A percentile compares a stretch with the other conserved stretches of the same genome.
phyloP scores from a whole-genome alignment of 2,888 invertebrate genomes.

The Tachystola acroxantha region DNA sequence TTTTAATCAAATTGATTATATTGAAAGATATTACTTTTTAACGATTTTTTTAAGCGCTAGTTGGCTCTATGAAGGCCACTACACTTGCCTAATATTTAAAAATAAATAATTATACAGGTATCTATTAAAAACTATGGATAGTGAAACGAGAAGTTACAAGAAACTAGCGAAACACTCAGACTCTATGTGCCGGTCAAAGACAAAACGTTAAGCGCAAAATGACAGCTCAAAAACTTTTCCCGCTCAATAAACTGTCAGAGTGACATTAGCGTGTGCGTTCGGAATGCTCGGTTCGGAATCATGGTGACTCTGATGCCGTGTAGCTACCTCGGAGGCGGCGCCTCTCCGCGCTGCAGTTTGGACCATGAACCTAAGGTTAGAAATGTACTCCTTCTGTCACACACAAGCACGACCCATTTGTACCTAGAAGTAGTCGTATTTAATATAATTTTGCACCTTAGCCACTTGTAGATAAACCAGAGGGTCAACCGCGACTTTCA shows the following conservation, averaged over 20 bases:
- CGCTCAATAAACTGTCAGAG: conserved; percentile 63
- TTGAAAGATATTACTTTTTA: no score
- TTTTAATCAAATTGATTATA: no score
- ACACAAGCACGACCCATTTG: no score
- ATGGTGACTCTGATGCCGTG: conserved; percentile 84
- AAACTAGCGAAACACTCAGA: conserved; percentile 25
- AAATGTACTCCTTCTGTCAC: no score
- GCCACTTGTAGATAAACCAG: no score
- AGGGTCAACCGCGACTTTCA: no score
- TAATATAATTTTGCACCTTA: no score
- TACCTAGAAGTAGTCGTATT: no score
- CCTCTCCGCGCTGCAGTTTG: conserved; percentile 73
- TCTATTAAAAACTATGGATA: conserved; percentile 36
- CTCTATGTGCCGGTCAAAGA: conserved; percentile 40
- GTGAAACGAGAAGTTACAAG: conserved; percentile 28
- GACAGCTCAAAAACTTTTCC: conserved; percentile 53
- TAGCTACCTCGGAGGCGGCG: conserved; percentile 80
- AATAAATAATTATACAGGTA: no score
- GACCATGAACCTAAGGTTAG: conserved; percentile 75
- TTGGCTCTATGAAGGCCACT: no score
- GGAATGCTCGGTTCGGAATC: conserved; percentile 39
- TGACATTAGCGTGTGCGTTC: conserved; percentile 54
- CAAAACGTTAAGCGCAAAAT: conserved; percentile 50
- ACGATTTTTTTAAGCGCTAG: no score
- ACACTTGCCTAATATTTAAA: no score